A percentile compares a stretch with the other conserved stretches of the same genome.
phyloP scores from a whole-genome alignment of 2,797 vertebrate genomes.

The Austrolebias charrua region DNA sequence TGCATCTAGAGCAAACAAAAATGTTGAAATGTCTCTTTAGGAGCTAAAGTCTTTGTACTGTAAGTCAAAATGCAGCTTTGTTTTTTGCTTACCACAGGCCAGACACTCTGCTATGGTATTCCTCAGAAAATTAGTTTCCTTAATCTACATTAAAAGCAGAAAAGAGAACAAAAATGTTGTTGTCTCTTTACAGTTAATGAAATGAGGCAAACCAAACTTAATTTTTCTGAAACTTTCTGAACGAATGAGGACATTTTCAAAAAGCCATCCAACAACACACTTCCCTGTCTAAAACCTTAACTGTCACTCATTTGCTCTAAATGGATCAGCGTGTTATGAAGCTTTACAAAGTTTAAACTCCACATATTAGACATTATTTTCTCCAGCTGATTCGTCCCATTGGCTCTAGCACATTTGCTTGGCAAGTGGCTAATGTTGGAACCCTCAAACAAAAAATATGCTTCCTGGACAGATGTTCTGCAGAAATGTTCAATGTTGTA shows the following conservation, averaged over 20 bases:
- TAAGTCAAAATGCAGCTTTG: neutral
- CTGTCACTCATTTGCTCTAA: constrained; percentile 22
- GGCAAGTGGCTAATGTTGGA: neutral
- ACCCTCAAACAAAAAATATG: neutral
- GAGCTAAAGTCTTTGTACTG: neutral
- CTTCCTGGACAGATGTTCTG: constrained; percentile 1
- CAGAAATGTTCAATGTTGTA: neutral
- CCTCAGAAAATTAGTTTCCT: constrained; percentile 91
- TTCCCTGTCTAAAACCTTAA: constrained; percentile 19
- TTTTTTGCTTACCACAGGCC: constrained; percentile 85
- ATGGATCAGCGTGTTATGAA: neutral
- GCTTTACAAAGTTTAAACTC: neutral
- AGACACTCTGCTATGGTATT: constrained; percentile 93
- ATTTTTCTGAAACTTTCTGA: constrained; percentile 3
- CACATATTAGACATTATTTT: neutral
- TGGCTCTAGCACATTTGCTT: neutral
- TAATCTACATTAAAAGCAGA: constrained; percentile 80
- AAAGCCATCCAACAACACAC: neutral
- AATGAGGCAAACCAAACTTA: neutral
- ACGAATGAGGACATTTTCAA: neutral
- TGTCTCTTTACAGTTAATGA: neutral
- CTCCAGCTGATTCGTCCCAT: no score
- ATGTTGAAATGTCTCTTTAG: constrained; percentile 15
- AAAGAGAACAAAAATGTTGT: constrained; percentile 12
- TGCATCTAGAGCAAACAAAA: constrained; percentile 6